Evolutionary conservation across 2,113 vertebrate genomes (phyloP).

Genomic region (Genyomyrus donnyi): DNA sequence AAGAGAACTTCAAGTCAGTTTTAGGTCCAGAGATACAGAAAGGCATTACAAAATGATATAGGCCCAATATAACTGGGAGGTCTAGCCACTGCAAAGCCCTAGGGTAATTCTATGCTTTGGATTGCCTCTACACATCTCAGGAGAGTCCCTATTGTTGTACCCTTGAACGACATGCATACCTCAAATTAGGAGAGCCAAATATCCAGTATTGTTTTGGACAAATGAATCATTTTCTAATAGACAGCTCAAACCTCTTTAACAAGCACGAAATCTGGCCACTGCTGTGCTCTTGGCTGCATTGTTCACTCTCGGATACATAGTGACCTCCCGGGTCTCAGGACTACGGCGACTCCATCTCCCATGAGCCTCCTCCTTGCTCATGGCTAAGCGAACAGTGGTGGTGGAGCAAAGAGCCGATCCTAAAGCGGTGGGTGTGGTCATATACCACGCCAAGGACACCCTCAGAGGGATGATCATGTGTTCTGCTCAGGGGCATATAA

Average conservation of each 20-base stretch:
- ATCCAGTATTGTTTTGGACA: not conserved
- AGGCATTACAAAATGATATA: not conserved
- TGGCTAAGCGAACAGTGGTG: too few relatives aligned
- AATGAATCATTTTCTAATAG: not conserved
- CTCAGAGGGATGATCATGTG: not conserved
- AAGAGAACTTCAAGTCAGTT: not conserved
- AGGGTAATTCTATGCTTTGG: not conserved
- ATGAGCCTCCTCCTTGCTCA: not conserved
- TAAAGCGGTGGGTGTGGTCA: not conserved
- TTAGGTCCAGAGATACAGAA: not conserved
- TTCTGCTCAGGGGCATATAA: not conserved
- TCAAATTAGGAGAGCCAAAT: not conserved
- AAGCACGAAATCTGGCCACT: not conserved
- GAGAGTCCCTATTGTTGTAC: not conserved
- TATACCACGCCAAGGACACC: not conserved
- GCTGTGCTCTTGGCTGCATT: not conserved
- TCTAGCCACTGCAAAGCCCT: not conserved
- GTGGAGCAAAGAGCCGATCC: not conserved
- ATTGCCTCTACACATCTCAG: not conserved
- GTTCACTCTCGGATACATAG: not conserved
- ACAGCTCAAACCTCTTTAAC: not conserved
- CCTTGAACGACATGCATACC: not conserved
- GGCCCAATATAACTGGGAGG: not conserved
- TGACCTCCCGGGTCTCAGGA: not conserved
- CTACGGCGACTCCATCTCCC: not conserved